These are phyloP conservation scores for Lithosia quadra DNA, from an alignment of 2,888 invertebrate species.

Conservation along the genomic window DNA sequence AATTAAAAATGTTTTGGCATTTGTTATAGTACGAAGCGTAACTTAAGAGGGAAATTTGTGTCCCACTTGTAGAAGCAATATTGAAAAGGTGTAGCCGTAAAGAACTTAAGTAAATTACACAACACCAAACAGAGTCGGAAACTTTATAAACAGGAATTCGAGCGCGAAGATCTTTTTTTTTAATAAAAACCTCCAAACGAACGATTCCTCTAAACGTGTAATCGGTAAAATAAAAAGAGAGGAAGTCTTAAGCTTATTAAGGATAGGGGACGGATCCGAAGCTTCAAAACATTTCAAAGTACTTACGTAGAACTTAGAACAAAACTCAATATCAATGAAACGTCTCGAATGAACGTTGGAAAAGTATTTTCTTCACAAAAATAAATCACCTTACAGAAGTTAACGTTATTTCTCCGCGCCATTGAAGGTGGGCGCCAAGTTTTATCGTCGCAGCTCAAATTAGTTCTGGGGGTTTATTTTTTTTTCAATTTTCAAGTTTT, in stretches of 20 bases:
- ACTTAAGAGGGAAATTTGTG: conserved; percentile 57
- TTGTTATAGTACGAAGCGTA: conserved; percentile 59
- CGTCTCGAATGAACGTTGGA: conserved; percentile 69
- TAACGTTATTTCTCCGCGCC: conserved; percentile 73
- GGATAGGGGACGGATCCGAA: conserved; percentile 64
- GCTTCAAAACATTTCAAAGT: conserved; percentile 75
- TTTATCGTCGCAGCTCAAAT: conserved; percentile 80
- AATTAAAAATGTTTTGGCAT: conserved; percentile 63
- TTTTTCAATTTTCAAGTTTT: conserved; percentile 77
- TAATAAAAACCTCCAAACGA: conserved; percentile 59
- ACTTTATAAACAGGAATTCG: conserved; percentile 64
- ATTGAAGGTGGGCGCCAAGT: conserved; percentile 76
- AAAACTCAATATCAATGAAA: conserved; percentile 83
- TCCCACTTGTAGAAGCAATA: conserved; percentile 47
- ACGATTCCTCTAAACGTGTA: conserved; percentile 67
- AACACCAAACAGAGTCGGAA: conserved; percentile 66
- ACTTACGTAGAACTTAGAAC: conserved; percentile 75
- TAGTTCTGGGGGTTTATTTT: conserved; percentile 69
- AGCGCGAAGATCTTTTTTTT: conserved; percentile 37
- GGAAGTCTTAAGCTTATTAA: conserved; percentile 73
- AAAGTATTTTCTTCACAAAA: conserved; percentile 79
- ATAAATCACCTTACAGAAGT: conserved; percentile 81
- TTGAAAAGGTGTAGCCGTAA: conserved; percentile 61
- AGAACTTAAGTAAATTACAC: conserved; percentile 71
- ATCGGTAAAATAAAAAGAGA: conserved; percentile 67